Conservation (phyloP, 1,140 invertebrate species). For the Diachasma alloeum region DNA sequence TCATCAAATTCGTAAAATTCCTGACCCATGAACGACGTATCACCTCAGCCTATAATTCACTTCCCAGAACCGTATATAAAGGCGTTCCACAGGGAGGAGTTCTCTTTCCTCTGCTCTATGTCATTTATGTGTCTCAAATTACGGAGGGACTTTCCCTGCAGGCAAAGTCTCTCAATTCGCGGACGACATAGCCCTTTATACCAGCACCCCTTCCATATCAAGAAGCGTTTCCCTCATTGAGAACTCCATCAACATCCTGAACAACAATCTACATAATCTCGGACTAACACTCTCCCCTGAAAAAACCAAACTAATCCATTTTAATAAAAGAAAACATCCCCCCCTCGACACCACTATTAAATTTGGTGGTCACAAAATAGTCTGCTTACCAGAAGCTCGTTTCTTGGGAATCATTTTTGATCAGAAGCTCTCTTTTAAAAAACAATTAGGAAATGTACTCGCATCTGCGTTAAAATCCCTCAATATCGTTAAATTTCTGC, state of each 20-base stretch:
- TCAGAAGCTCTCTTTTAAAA: conserved; percentile 8
- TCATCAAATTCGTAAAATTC: background rate
- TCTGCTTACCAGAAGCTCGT: background rate
- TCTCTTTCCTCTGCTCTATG: conserved; percentile 4
- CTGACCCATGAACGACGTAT: background rate
- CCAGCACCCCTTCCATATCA: background rate
- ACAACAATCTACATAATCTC: conserved; percentile 2
- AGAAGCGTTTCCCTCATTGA: background rate
- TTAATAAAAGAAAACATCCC: conserved; percentile 19
- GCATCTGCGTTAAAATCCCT: background rate
- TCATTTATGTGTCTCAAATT: conserved; percentile 19
- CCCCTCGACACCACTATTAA: conserved; percentile 4
- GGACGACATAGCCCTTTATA: conserved; percentile 26
- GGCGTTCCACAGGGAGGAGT: conserved; percentile 10
- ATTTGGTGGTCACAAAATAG: background rate
- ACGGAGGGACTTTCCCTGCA: background rate
- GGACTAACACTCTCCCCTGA: too few species aligned
- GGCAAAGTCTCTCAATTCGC: background rate
- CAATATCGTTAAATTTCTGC: conserved; percentile 3
- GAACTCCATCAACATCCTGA: background rate
- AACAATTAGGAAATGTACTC: background rate
- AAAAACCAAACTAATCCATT: conserved; percentile 19
- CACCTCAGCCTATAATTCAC: background rate
- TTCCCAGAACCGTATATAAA: background rate
- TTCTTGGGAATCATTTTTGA: too few species aligned